These are phyloP conservation scores for Trichopoda pennipes DNA, from an alignment of 2,888 invertebrate species.

Conservation along the genomic window DNA sequence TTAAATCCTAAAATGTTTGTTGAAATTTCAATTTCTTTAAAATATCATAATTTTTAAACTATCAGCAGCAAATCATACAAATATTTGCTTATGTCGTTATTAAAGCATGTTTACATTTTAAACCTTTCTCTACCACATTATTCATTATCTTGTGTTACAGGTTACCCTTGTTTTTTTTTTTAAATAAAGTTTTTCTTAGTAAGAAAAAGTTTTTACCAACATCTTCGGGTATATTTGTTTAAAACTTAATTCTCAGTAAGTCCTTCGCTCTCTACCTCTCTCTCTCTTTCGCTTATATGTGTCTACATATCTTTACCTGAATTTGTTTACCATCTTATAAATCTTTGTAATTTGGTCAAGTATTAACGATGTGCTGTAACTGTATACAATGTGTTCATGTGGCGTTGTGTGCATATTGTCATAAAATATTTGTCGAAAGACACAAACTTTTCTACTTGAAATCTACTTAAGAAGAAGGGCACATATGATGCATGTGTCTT, in stretches of 20 bases:
- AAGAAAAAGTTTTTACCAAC: not conserved
- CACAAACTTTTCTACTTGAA: slow-evolving; percentile 13
- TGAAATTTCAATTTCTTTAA: not conserved
- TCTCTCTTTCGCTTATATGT: too few species aligned
- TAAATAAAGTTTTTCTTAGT: not conserved
- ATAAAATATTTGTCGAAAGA: slow-evolving; percentile 31
- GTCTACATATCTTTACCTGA: not conserved
- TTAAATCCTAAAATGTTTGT: not conserved
- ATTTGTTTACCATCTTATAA: slow-evolving; percentile 62
- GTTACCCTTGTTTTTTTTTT: not conserved
- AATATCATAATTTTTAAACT: not conserved
- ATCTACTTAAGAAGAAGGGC: slow-evolving; percentile 10
- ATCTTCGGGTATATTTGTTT: not conserved
- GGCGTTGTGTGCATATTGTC: slow-evolving; percentile 27
- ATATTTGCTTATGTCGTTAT: not conserved
- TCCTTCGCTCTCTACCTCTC: not conserved
- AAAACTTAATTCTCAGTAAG: not conserved
- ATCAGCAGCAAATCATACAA: not conserved
- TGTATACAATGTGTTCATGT: not conserved
- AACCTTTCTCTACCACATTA: slow-evolving; percentile 1
- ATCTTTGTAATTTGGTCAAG: slow-evolving; percentile 77
- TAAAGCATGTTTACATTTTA: slow-evolving; percentile 23
- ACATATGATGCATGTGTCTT: slow-evolving; percentile 30
- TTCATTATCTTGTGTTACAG: not conserved
- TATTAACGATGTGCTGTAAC: slow-evolving; percentile 22